Base-by-base conservation (phyloP, 1,140 invertebrate species). In the Chelonus insularis region DNA sequence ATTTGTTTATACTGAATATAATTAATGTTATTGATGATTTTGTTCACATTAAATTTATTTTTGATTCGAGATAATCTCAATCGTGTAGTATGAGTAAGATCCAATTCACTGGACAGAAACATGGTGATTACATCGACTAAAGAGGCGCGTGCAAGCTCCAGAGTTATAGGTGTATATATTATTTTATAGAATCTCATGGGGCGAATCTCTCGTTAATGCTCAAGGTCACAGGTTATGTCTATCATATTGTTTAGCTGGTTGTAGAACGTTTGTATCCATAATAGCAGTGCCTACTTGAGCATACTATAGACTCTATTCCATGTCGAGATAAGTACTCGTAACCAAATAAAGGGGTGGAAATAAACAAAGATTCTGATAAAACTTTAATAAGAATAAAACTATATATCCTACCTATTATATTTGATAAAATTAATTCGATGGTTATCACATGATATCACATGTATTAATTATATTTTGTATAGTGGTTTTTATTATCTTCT, bases 51-150 rank as follows among this genome's bases (percentile, higher is more conserved):
- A 23, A 39, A 29, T n/a, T 52, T 6, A 41, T 43, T 43, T 56
- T 41, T 36, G 41, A 39, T 56, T 41, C 12, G 9, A 21, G 21
- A 11, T 14, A 18, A 36, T 20, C 1, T 14, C 16, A 18, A 11
- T 41, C 3, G n/a, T 18, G 16, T 4, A 41, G 21, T 12, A 36
- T 21, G n/a, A n/a, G 21, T 69, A 60, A 67, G 68, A 68, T 75
- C 67, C 69, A 75, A 76, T 73, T 76, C 74, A 74, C 65, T 52
- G 68, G 68, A 71, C 68, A 73, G 63, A 73, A 66, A 60, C 29
- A 39, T 16, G 55, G 41, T 62, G 71, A 74, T 74, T 71, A 68
- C 71, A 74, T 75, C 72, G 66, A 36, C 37, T 62, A 29, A 43
- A 60, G 55, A 48, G 47, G 45, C 47, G 45, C 60, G 45, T 62